Evolutionary conservation across 2,797 vertebrate species (phyloP).

Genomic region (Sebastiscus tertius): DNA sequence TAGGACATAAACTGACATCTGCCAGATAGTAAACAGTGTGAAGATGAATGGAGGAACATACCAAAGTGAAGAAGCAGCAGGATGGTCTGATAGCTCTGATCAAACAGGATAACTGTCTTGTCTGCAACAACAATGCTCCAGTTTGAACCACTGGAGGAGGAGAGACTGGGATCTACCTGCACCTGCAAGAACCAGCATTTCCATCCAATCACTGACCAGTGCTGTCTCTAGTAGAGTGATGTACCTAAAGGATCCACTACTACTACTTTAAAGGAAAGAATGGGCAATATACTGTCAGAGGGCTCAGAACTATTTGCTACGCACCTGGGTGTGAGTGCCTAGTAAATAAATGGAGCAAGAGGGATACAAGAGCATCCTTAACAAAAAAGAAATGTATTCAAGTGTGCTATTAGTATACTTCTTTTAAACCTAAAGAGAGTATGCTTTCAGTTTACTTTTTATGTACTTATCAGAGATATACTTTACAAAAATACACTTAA

Average conservation of each 20-base stretch:
- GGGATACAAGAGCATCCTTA: neutral
- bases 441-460: too few species aligned
- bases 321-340: neutral
- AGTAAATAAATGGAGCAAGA: neutral
- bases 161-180: slow-evolving; percentile 80
- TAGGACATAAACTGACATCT: neutral
- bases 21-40: neutral
- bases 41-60: slow-evolving; percentile 47
- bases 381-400: too few species aligned
- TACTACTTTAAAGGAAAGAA: neutral
- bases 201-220: neutral
- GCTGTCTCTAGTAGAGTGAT: neutral
- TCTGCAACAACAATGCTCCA: slow-evolving; percentile 89
- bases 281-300: neutral
- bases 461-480: too few species aligned
- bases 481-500: too few species aligned
- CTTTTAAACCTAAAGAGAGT: too few species aligned
- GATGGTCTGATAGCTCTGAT: slow-evolving; percentile 86
- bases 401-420: too few species aligned
- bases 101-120: slow-evolving; percentile 90
- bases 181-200: slow-evolving; percentile 77
- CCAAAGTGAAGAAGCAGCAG: slow-evolving; percentile 90
- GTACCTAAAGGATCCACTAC: too few species aligned
- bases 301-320: neutral
- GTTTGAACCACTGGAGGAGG: slow-evolving; percentile 78